phyloP scores from a whole-genome alignment of 2,113 vertebrate species.

The Meleagris gallopavo region DNA sequence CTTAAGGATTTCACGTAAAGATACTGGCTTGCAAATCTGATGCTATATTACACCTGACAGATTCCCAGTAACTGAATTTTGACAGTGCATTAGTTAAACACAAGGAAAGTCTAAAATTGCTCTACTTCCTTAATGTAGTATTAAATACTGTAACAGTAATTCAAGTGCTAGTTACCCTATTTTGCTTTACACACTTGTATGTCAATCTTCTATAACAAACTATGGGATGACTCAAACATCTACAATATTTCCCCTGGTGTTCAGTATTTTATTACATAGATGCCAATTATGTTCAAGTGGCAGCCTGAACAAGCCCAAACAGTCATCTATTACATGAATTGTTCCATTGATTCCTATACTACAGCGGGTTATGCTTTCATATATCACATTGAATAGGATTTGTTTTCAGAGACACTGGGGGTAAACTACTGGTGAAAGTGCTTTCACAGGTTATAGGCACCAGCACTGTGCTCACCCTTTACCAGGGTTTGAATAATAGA shows the following conservation, averaged over 20 bases:
- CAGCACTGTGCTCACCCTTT: background rate
- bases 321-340: constrained; percentile 59
- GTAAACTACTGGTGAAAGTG: constrained; percentile 37
- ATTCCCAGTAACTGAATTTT: background rate
- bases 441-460: constrained; percentile 25
- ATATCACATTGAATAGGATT: constrained; percentile 61
- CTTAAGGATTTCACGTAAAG: background rate
- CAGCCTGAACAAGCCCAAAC: constrained; percentile 27
- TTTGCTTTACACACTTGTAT: constrained; percentile 10
- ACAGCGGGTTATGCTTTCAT: constrained; percentile 58
- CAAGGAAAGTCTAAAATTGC: background rate
- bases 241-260: constrained; percentile 51
- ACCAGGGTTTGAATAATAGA: background rate
- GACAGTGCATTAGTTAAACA: background rate
- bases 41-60: background rate
- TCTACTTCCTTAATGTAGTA: background rate
- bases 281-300: constrained; percentile 53
- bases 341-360: constrained; percentile 66
- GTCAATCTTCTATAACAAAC: constrained; percentile 48
- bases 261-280: constrained; percentile 60
- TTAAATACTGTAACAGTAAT: background rate
- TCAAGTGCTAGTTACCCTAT: background rate
- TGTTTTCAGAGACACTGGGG: constrained; percentile 18
- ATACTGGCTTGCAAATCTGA: background rate
- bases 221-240: constrained; percentile 56